Base-by-base conservation (phyloP, 2,797 vertebrate genomes). In the Spea hammondii region DNA sequence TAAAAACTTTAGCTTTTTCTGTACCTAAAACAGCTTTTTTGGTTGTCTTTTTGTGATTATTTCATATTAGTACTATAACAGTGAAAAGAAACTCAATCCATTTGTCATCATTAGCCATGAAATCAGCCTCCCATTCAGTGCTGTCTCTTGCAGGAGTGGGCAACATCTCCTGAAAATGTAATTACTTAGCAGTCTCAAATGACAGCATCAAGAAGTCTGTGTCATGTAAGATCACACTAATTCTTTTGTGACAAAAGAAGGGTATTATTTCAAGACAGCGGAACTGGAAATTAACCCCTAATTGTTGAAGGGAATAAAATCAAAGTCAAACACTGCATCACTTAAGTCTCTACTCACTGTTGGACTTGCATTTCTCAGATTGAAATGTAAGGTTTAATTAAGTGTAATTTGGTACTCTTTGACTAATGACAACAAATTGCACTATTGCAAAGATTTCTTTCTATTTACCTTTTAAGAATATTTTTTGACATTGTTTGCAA, bases 181-280 rank as follows among this genome's bases (percentile, higher is more conserved):
- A 88, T 86, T 79, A 85, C 14, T 78, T 75, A 85, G 76, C 69
- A 77, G 74, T 80, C 81, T 83, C 86, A 84, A 77, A 70, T 72
- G 82, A 84, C 78, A 79, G 79, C 81, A 81, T 84, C 84, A 79
- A 59, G 85, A 78, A 84, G 65, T 51, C 65, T 53, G 6, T 50
- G 76, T 53, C 72, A 83, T 53, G 60, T 81, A 59, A 83, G 78
- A 65, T 84, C 60, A 76, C 55, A 54, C 51, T 80, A 83, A 79
- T 81, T 69, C 75, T 72, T 83, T 81, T 84, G 67, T 79, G 81
- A 81, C 77, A 80, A 45, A 85, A 84, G 51, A 78, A 84, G 68
- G 47, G 64, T 84, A 83, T 82, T 84, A 85, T 84, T 82, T 79
- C 59, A 64, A 79, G 50, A 51, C 77, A 84, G 62, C 4, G 66